A percentile compares a stretch with the other conserved stretches of the same genome.
Evolutionary conservation across 2,888 invertebrate species (phyloP).

Genomic region (Nysson spinosus): DNA sequence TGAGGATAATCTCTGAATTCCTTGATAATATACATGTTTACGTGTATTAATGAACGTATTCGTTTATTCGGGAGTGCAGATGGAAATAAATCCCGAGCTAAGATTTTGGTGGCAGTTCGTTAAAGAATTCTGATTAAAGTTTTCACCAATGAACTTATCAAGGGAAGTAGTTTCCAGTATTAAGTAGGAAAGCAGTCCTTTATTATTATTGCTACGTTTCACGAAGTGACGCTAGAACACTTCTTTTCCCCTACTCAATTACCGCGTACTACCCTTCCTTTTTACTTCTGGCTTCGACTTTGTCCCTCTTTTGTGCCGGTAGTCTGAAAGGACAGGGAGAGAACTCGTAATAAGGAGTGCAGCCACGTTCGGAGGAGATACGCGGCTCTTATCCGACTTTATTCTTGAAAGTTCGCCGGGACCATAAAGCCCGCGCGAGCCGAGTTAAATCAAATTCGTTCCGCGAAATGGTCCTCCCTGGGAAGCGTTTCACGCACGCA

Average conservation of each 20-base stretch:
- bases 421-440: conserved; percentile 53
- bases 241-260: conserved; percentile 39
- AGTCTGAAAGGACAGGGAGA: conserved; percentile 31
- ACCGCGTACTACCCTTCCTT: too few species aligned
- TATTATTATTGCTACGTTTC: conserved; percentile 14
- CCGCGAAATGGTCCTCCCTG: conserved; percentile 60
- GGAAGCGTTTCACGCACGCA: conserved; percentile 63
- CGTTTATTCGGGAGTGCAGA: too few species aligned
- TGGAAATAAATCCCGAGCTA: too few species aligned
- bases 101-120: too few species aligned
- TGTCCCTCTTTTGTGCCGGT: conserved; percentile 35
- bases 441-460: conserved; percentile 67
- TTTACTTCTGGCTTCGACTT: too few species aligned
- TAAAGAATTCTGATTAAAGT: too few species aligned
- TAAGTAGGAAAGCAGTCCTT: conserved; percentile 15
- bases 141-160: not conserved
- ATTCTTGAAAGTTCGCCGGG: conserved; percentile 58
- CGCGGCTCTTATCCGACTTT: conserved; percentile 58
- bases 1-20: conserved; percentile 11
- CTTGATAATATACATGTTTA: too few species aligned
- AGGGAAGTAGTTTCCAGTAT: not conserved
- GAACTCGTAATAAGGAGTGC: conserved; percentile 46
- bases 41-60: too few species aligned
- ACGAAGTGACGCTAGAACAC: not conserved
- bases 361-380: conserved; percentile 15